phyloP scores from a whole-genome alignment of 37 sponge, comb jelly and placozoan genomes.

The Ephydatia muelleri region DNA sequence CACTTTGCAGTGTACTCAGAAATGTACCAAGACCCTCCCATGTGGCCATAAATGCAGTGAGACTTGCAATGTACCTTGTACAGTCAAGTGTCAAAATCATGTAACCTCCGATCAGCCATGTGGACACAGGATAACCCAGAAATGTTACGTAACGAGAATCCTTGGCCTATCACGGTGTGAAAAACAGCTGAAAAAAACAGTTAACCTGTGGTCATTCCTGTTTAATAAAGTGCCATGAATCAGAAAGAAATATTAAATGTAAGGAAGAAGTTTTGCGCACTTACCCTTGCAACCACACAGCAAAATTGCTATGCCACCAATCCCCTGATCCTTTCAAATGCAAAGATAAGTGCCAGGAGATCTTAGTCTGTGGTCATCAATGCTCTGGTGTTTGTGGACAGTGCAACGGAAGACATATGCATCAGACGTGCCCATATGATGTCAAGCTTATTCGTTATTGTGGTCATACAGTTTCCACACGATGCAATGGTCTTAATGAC shows the following conservation, averaged over 20 bases:
- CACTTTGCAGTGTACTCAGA: slow-evolving; percentile 17
- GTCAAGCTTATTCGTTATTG: slow-evolving; percentile 17
- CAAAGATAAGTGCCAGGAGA: slow-evolving; percentile 25
- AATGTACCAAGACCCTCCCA: slow-evolving; percentile 29
- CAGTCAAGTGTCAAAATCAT: slow-evolving; percentile 9
- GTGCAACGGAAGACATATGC: slow-evolving; percentile 29
- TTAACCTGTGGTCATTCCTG: slow-evolving; percentile 73
- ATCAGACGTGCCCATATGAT: slow-evolving; percentile 22
- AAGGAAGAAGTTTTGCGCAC: background rate
- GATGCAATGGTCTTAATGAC: slow-evolving; percentile 11
- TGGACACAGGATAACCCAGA: slow-evolving; percentile 55
- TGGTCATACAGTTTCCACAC: slow-evolving; percentile 32
- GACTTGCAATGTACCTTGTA: slow-evolving; percentile 57
- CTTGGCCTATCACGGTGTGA: slow-evolving; percentile 30
- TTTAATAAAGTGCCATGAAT: slow-evolving; percentile 42
- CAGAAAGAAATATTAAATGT: background rate
- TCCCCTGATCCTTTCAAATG: slow-evolving; percentile 7
- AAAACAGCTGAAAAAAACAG: background rate
- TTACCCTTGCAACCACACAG: slow-evolving; percentile 45
- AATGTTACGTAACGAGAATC: slow-evolving; percentile 14
- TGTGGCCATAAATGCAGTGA: slow-evolving; percentile 62
- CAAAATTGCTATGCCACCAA: slow-evolving; percentile 5
- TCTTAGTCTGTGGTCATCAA: slow-evolving; percentile 69
- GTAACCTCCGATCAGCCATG: slow-evolving; percentile 35
- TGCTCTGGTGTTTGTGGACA: slow-evolving; percentile 65